These are phyloP conservation scores for Barnardius zonarius DNA, from an alignment of 2,113 vertebrate species.

Conservation along the genomic window DNA sequence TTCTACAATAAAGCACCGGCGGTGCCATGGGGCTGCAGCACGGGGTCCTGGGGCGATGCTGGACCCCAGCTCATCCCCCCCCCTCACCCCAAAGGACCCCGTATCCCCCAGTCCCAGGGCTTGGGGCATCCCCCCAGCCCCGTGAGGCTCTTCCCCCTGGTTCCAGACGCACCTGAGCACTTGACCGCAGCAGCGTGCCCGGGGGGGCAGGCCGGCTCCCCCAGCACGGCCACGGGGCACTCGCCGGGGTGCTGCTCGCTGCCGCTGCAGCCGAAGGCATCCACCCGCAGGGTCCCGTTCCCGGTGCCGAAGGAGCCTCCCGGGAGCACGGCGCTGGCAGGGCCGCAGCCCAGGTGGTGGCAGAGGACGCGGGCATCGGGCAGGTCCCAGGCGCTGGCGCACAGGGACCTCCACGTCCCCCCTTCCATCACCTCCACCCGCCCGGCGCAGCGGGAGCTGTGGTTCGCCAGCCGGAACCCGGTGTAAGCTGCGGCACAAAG, in stretches of 20 bases:
- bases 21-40: accelerated
- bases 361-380: neutral
- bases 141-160: accelerated
- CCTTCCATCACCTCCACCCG: neutral
- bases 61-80: too few relatives aligned
- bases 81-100: neutral
- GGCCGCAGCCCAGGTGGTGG: neutral
- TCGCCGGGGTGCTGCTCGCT: neutral
- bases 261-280: neutral
- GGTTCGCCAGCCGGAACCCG: neutral
- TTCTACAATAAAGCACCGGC: neutral
- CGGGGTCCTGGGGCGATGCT: too few relatives aligned
- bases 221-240: neutral
- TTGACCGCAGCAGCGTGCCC: neutral
- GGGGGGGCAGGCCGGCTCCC: neutral
- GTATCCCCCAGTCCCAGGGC: accelerated
- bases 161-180: neutral
- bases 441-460: neutral
- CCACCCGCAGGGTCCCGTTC: neutral
- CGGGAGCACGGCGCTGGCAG: neutral
- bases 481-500: neutral
- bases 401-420: neutral
- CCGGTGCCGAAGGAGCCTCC: neutral
- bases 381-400: neutral
- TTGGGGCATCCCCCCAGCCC: neutral